Evolutionary conservation across 2,888 invertebrate genomes (phyloP).

Genomic region (Sarcophaga rosellei): DNA sequence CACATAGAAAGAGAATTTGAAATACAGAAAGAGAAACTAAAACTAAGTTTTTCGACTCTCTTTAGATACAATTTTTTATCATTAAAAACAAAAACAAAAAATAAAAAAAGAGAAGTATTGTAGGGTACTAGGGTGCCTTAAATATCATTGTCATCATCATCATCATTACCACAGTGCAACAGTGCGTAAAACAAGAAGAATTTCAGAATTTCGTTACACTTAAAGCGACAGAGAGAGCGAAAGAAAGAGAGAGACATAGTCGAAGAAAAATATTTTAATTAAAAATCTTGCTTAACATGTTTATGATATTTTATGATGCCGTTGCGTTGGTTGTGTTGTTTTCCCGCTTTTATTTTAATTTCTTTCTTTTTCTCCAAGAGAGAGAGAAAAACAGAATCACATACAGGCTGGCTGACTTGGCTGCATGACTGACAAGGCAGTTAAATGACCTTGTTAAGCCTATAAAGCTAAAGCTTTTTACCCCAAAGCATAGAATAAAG

Average conservation of each 20-base stretch:
- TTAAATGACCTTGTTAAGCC: conserved; percentile 64
- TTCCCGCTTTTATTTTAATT: background rate
- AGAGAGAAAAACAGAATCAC: background rate
- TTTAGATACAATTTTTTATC: background rate
- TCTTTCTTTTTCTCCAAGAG: background rate
- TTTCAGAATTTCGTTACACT: conserved; percentile 21
- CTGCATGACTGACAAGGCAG: conserved; percentile 10
- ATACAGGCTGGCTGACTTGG: background rate
- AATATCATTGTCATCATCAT: background rate
- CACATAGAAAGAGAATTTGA: background rate
- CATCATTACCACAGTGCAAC: conserved; percentile 25
- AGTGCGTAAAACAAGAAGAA: conserved; percentile 20
- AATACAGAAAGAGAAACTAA: background rate
- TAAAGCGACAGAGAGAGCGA: background rate
- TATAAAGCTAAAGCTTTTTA: conserved; percentile 1
- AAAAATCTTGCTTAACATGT: conserved; percentile 46
- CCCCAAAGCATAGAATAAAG: background rate
- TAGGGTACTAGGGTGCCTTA: background rate
- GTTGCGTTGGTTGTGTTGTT: conserved; percentile 28
- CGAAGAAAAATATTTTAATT: conserved; percentile 56
- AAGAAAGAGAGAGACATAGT: background rate
- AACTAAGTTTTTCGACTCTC: background rate
- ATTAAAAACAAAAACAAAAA: background rate
- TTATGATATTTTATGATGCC: background rate
- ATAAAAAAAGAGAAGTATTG: background rate